A percentile compares a stretch with the other conserved stretches of the same genome.
phyloP scores from a whole-genome alignment of 2,113 vertebrate genomes.

The Pteropus alecto region DNA sequence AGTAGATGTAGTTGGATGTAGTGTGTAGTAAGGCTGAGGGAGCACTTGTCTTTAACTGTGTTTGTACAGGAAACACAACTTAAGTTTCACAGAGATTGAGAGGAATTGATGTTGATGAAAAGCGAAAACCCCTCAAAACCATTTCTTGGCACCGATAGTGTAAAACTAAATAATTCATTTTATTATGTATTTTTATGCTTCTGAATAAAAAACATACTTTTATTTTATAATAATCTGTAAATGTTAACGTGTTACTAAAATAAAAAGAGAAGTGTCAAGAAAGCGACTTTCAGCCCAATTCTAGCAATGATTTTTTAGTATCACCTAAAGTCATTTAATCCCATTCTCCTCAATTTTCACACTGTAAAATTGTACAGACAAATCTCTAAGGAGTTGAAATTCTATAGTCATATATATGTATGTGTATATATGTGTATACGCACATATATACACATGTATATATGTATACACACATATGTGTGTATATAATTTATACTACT shows the following conservation, averaged over 20 bases:
- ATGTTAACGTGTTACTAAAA: not conserved
- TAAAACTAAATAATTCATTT: not conserved
- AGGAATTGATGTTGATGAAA: not conserved
- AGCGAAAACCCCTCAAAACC: not conserved
- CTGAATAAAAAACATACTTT: not conserved
- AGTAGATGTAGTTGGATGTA: not conserved
- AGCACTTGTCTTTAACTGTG: not conserved
- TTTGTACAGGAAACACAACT: not conserved
- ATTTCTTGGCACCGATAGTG: not conserved
- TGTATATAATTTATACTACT: not conserved
- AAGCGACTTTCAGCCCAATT: not conserved
- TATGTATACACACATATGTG: not conserved
- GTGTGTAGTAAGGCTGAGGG: rapidly evolving
- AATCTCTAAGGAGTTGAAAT: not conserved
- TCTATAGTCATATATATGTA: not conserved
- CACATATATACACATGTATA: not conserved
- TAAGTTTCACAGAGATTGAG: not conserved
- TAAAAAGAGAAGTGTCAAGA: not conserved
- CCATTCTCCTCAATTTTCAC: not conserved
- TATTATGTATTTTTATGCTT: not conserved
- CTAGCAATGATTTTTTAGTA: not conserved
- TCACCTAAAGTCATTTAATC: not conserved
- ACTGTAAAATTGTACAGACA: not conserved
- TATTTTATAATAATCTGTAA: not conserved
- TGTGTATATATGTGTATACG: not conserved